Evolutionary conservation across 1,140 invertebrate genomes (phyloP), one percentile per base, ranked within the genome.

Genomic region (Archegozetes longisetosus): DNA sequence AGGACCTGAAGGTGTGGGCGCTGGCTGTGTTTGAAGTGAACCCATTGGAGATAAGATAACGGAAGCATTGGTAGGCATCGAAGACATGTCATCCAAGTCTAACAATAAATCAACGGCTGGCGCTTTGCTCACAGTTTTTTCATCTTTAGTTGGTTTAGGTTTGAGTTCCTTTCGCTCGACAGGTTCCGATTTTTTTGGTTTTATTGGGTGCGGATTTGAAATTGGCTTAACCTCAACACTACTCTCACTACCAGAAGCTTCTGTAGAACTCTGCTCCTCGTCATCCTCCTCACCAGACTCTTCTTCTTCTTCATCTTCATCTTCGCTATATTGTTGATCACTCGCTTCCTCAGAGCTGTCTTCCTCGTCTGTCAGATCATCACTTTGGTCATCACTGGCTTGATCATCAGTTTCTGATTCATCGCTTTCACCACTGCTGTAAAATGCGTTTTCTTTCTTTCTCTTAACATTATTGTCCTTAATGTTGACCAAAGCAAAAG

Each of bases 71-170:
- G 55, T 26, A 46, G n/a, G 29, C 23, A 20, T 62, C 1, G 49
- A 66, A 64, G 66, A 61, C 65, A 68, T 65, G 62, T 76, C 75
- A 72, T 84, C 84, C 49, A 93, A 75, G 69, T 92, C 88, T 24
- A 94, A 70, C 14, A 94, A 72, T 28, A 93, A 73, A 74, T 92
- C 86, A 56, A 87, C 74, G 73, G 84, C 85, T 60, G 77, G 54
- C 23, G 65, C 27, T 20, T 63, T 59, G n/a, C n/a, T n/a, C n/a
- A n/a, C n/a, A n/a, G n/a, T n/a, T n/a, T n/a, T n/a, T n/a, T n/a
- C n/a, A n/a, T n/a, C n/a, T n/a, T n/a, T n/a, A n/a, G n/a, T n/a
- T n/a, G n/a, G n/a, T n/a, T n/a, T n/a, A n/a, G n/a, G n/a, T n/a
- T n/a, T n/a, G n/a, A n/a, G n/a, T n/a, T n/a, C n/a, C n/a, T n/a